phyloP scores from a whole-genome alignment of 2,888 invertebrate genomes.

The Melanargia galathea region DNA sequence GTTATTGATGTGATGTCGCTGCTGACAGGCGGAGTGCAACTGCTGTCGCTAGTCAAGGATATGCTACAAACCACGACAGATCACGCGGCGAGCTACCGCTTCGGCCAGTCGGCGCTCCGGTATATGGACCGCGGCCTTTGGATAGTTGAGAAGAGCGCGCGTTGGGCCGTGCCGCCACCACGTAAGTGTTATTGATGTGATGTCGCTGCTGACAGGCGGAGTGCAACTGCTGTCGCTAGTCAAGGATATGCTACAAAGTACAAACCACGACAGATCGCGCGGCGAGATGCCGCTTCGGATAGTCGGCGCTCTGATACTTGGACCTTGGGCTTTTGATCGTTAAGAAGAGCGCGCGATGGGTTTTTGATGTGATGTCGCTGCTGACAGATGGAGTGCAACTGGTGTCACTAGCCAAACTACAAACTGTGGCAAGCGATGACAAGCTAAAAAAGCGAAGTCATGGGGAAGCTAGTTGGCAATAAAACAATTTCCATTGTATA shows the following conservation, averaged over 20 bases:
- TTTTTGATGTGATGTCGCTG: neutral
- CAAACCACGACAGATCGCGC: constrained; percentile 63
- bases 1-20: neutral
- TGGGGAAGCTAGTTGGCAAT: no score
- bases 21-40: constrained; percentile 57
- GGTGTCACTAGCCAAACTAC: constrained; percentile 61
- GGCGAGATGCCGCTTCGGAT: constrained; percentile 74
- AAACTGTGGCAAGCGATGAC: constrained; percentile 59
- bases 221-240: constrained; percentile 66
- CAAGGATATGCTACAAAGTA: constrained; percentile 63
- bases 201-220: neutral
- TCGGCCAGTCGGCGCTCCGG: constrained; percentile 74
- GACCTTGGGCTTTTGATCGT: constrained; percentile 78
- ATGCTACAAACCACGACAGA: constrained; percentile 64
- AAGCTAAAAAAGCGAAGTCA: no score
- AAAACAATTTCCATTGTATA: neutral
- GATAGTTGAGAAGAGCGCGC: constrained; percentile 80
- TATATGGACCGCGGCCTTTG: constrained; percentile 74
- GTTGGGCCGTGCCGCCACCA: constrained; percentile 82
- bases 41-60: constrained; percentile 63
- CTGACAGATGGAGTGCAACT: constrained; percentile 60
- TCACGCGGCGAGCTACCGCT: constrained; percentile 64
- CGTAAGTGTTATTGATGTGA: constrained; percentile 49
- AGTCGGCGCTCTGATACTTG: constrained; percentile 64
- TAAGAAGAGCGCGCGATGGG: constrained; percentile 83